Evolutionary conservation across 1,140 invertebrate genomes (phyloP), one percentile per base, ranked within the genome.

Genomic region (Hyphantria cunea): DNA sequence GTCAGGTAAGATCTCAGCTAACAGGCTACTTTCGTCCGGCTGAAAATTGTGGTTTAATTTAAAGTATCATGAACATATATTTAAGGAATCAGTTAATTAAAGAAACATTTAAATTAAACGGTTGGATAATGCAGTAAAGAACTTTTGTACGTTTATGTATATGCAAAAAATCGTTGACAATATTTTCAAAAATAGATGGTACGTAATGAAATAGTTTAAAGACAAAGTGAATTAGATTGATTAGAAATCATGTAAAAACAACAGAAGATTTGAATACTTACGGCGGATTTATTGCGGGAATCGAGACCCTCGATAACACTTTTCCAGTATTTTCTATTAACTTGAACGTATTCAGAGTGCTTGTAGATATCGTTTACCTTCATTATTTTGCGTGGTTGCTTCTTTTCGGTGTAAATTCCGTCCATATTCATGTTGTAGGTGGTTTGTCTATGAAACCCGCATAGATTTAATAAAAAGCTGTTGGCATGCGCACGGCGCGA

Each of bases 251-350:
- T 5, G 1, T 3, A 25, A 25, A 25, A 3, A 25, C 1, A 25
- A 25, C 5, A 25, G 17, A 25, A 25, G 5, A 25, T 1, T 25
- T 9, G 13, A 44, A 44, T 17, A 47, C 83, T 74, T 56, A 88
- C 85, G 17, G 66, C 53, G 45, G 58, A 65, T 34, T 63, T 48
- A 33, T 56, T 34, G 6, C 42, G 39, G 11, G 52, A 48, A 17
- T 84, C 79, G n/a, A 87, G 60, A 41, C 74, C 17, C 37, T 76
- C 31, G 53, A 89, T 80, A 13, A 82, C 65, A 32, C 48, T 73
- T 17, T 70, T 70, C 88, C 88, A 90, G 65, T 89, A 86, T 49
- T 74, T 79, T 61, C 76, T 89, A 58, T 83, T 88, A 6, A 13
- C 56, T 7, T 80, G 75, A 41, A 87, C 84, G 58, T 83, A 89